Percentiles rank a stretch among this genome's conserved stretches.
Evolutionary conservation across 1,140 invertebrate genomes (phyloP).

Genomic region (Trachelipus rathkii): DNA sequence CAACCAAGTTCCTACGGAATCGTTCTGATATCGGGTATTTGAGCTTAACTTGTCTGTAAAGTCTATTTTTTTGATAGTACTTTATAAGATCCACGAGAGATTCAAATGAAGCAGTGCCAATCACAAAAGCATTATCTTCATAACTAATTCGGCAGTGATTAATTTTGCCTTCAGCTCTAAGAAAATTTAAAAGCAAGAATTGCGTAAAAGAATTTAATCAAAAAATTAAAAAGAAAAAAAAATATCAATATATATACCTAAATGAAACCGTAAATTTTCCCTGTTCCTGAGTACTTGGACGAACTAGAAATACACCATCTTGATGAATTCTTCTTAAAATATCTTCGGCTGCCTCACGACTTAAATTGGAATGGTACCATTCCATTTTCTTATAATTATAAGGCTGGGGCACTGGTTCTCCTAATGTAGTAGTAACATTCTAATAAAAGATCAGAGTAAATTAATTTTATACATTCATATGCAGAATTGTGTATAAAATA

Average conservation of each 20-base stretch:
- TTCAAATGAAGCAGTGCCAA: slow-evolving; percentile 87
- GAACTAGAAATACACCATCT: slow-evolving; percentile 88
- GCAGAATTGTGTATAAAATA: no score
- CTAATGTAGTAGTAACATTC: slow-evolving; percentile 52
- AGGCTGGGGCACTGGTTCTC: slow-evolving; percentile 89
- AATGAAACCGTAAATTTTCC: slow-evolving; percentile 92
- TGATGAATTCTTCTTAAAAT: slow-evolving; percentile 72
- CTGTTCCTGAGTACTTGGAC: slow-evolving; percentile 77
- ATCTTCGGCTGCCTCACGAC: slow-evolving; percentile 76
- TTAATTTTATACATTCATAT: no score
- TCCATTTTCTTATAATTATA: slow-evolving; percentile 89
- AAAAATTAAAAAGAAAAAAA: slow-evolving; percentile 16
- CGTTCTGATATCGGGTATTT: slow-evolving; percentile 75
- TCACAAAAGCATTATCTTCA: slow-evolving; percentile 85
- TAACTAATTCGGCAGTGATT: slow-evolving; percentile 87
- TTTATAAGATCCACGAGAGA: slow-evolving; percentile 85
- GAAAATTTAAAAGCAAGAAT: slow-evolving; percentile 34
- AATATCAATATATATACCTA: slow-evolving; percentile 48
- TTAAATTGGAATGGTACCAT: slow-evolving; percentile 84
- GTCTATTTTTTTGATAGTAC: slow-evolving; percentile 83
- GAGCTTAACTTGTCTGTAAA: slow-evolving; percentile 85
- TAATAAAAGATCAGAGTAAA: neutral
- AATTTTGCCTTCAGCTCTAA: slow-evolving; percentile 83
- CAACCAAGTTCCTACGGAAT: slow-evolving; percentile 23
- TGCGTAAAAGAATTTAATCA: slow-evolving; percentile 7